Base-by-base conservation (phyloP, 2,113 vertebrate species). In the Pagrus major region DNA sequence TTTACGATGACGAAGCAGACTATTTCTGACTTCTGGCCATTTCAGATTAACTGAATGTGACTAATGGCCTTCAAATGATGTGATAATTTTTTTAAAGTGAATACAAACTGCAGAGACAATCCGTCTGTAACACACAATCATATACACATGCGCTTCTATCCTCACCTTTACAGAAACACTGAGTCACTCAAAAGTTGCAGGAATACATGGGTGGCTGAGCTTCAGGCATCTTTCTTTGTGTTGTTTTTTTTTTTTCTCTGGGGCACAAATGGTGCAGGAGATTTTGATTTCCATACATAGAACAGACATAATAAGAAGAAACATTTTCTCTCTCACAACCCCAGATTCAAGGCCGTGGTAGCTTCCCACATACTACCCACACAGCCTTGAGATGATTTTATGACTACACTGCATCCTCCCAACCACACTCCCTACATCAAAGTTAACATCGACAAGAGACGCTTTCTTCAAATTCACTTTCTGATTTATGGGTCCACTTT, bases 321-420 rank as follows among this genome's bases (percentile, higher is more conserved):
- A 37, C 11, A 9, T 4, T 51, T 49, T 65, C 54, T 63, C 55
- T 80, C 67, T 55, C 52, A 58, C 71, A 85, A 56, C 69, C 65
- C 46, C 31, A 80, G 71, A 83, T 71, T 66, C 39, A 60, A 84
- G 82, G 77, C 63, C 0, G 2, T 42, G 60, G 51, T 21, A 77
- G 42, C 91, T 65, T 85, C 88, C 89, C 64, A 90, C 89, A 49
- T 33, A 21, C 85, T 31, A 61, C 85, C 90, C 89, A 91, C 90
- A 79, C 88, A 73, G 78, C 71, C 60, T 42, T 67, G 70, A 81
- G 71, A 76, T 49, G 83, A 58, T 76, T 79, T 61, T 47, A 80
- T 79, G 80, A 59, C 82, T 73, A 79, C 9, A 5, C 71, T 71
- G 82, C 85, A 51, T 77, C 81, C 71, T 60, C 61, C 47, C 14